Base-by-base conservation (phyloP, 2,113 vertebrate genomes). In the Labeo catla region DNA sequence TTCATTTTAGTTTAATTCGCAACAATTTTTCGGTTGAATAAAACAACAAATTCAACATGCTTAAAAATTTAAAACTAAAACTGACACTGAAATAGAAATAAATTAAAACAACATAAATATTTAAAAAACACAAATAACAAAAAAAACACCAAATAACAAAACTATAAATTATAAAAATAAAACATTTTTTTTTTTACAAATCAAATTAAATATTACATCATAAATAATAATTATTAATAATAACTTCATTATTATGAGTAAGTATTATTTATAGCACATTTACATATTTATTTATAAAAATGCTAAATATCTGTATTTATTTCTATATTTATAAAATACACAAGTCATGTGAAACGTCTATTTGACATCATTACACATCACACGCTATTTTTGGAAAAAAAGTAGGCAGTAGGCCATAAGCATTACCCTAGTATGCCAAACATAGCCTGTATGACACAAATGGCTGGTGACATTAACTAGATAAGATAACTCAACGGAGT, bases 381-480 rank as follows among this genome's bases (percentile, higher is more conserved):
- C 36, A 72, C 28, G 15, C 28, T 66, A 15, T 34, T 65, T 65
- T 65, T 28, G 16, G 16, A 57, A 21, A 65, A 34, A 36, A 5
- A 34, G 12, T 7, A 68, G 6, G 28, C 28, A 68, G 13, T 45
- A n/a, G 3, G 9, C 39, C 9, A 1, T 47, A 43, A n/a, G 19
- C 70, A 47, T 5, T n/a, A 73, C 39, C 8, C 43, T n/a, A 73
- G 70, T 73, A 73, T n/a, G 70, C 43, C 70, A 73, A 47, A 47
- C 39, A 73, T n/a, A 47, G 23, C 80, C 50, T 76, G 68, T 11
- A 43, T 84, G 72, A 80, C 34, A 45, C 78, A 47, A 83, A 43
- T 15, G 36, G 49, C 45, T 12, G 12, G 9, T 59, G 77, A 23
- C 39, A 65, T 45, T 77, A 23, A 72, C 28, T 4, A 57, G 68